Evolutionary conservation across 2,113 vertebrate genomes (phyloP).

Genomic region (Talpa occidentalis): DNA sequence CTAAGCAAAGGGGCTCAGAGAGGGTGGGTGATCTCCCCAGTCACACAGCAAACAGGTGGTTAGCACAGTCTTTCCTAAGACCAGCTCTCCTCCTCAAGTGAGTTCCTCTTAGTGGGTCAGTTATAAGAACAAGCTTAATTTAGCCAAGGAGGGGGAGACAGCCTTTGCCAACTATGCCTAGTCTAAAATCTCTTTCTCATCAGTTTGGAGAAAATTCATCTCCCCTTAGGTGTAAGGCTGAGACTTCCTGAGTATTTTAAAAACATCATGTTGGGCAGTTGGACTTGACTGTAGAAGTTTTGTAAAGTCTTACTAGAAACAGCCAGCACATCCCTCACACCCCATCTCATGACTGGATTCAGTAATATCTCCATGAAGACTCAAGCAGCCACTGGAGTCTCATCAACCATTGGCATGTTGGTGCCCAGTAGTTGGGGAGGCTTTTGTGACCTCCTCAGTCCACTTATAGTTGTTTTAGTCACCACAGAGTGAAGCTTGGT

Average conservation of each 20-base stretch:
- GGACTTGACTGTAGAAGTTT: not conserved
- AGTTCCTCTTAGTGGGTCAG: not conserved
- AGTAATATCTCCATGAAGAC: not conserved
- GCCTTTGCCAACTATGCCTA: too few relatives aligned
- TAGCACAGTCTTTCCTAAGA: not conserved
- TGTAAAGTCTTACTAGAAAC: not conserved
- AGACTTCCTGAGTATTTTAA: not conserved
- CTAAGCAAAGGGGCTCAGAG: not conserved
- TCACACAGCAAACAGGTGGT: not conserved
- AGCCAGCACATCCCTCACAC: not conserved
- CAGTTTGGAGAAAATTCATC: not conserved
- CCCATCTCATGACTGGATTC: not conserved
- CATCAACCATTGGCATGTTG: rapidly evolving
- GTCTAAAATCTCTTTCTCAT: not conserved
- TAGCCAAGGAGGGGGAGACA: not conserved
- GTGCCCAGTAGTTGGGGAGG: too few relatives aligned
- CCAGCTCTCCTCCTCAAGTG: not conserved
- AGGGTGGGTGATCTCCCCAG: too few relatives aligned
- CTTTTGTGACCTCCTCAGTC: too few relatives aligned
- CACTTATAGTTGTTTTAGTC: not conserved
- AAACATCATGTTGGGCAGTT: not conserved
- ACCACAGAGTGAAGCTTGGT: not conserved
- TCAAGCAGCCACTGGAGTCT: not conserved
- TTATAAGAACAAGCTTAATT: not conserved
- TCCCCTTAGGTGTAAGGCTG: not conserved